A percentile compares a stretch with the other conserved stretches of the same genome.
Conservation (phyloP, 2,888 invertebrate species). For the Andrena trimmerana region DNA sequence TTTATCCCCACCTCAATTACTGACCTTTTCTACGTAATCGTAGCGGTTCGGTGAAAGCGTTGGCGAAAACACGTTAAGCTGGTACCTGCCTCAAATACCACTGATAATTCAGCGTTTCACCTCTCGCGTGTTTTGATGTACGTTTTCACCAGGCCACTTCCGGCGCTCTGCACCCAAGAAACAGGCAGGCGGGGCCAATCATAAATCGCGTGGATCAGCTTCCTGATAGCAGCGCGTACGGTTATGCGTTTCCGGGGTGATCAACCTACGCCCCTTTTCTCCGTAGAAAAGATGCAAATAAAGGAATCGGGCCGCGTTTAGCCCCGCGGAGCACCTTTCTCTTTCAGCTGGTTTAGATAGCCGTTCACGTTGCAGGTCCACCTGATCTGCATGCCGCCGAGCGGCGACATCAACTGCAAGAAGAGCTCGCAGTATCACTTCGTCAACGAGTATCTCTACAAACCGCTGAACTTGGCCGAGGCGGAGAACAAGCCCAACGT, state of each 20-base stretch:
- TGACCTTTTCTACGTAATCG: neutral
- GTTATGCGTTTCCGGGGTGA: constrained; percentile 55
- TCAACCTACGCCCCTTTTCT: constrained; percentile 43
- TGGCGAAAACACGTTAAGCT: neutral
- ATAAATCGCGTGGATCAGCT: constrained; percentile 46
- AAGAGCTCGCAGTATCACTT: constrained; percentile 96
- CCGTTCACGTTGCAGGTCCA: constrained; percentile 89
- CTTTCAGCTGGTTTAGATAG: constrained; percentile 3
- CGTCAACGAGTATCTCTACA: constrained; percentile 96
- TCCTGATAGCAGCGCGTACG: constrained; percentile 36
- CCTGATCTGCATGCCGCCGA: constrained; percentile 96
- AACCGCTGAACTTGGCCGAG: constrained; percentile 94
- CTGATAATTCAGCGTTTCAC: constrained; percentile 54
- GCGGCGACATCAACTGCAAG: constrained; percentile 94
- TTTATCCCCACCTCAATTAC: neutral
- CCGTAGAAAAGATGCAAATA: constrained; percentile 28
- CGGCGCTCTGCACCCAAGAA: constrained; percentile 17
- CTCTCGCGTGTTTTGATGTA: constrained; percentile 6
- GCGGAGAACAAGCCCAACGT: constrained; percentile 93
- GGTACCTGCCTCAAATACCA: constrained; percentile 1
- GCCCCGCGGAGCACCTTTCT: constrained; percentile 48
- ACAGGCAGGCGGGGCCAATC: constrained; percentile 25
- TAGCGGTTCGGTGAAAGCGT: constrained; percentile 25
- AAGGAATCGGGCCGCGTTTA: neutral
- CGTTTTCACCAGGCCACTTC: constrained; percentile 42